Conservation (phyloP, 2,888 invertebrate genomes). For the Athripsodes cinereus region DNA sequence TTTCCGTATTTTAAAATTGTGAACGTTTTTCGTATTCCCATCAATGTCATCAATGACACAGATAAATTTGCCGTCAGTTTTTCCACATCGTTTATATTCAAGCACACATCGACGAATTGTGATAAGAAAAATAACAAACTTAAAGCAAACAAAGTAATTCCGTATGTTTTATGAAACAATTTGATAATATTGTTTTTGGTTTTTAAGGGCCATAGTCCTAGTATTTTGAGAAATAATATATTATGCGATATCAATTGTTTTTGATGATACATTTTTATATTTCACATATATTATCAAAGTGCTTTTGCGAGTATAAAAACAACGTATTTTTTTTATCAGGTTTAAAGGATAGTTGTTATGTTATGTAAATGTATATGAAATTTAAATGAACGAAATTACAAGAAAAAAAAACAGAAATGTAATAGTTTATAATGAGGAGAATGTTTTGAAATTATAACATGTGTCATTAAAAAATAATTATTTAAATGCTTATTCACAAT, state of each 20-base stretch:
- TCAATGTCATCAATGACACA: slow-evolving; percentile 19
- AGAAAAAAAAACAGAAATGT: too few relatives aligned
- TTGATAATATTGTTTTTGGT: slow-evolving; percentile 9
- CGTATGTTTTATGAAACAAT: slow-evolving; percentile 10
- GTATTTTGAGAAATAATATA: background rate
- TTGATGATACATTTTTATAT: background rate
- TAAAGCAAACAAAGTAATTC: slow-evolving; percentile 12
- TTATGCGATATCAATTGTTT: background rate
- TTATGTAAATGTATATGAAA: background rate
- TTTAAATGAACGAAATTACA: too few relatives aligned
- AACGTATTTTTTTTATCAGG: too few relatives aligned
- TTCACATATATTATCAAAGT: too few relatives aligned
- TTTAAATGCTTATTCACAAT: too few relatives aligned
- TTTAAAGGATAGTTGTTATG: too few relatives aligned
- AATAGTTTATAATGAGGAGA: too few relatives aligned
- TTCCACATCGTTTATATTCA: slow-evolving; percentile 23
- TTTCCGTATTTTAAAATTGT: slow-evolving; percentile 13
- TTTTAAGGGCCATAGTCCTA: background rate
- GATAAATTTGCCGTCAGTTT: slow-evolving; percentile 25
- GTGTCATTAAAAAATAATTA: too few relatives aligned
- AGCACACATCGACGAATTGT: slow-evolving; percentile 19
- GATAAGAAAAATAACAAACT: slow-evolving; percentile 21
- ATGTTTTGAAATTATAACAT: too few relatives aligned
- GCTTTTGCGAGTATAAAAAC: too few relatives aligned
- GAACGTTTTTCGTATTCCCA: slow-evolving; percentile 20